Percentiles rank a stretch among this genome's conserved stretches.
phyloP scores from a whole-genome alignment of 2,888 invertebrate genomes.

The Baccha elongata region DNA sequence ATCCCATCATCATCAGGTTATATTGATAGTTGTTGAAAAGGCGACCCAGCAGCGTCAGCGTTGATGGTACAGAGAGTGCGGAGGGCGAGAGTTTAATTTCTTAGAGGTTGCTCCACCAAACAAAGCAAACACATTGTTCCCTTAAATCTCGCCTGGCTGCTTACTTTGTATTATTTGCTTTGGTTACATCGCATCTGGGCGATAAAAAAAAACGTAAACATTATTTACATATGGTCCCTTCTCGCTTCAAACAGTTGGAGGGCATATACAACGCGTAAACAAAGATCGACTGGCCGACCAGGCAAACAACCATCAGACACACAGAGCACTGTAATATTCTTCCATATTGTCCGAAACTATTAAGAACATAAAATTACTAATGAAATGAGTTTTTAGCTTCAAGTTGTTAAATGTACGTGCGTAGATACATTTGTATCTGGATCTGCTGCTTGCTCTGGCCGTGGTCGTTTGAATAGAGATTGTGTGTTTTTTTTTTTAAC shows the following conservation, averaged over 20 bases:
- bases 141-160: constrained; percentile 21
- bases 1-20: constrained; percentile 25
- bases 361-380: constrained; percentile 64
- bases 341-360: constrained; percentile 56
- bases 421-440: constrained; percentile 34
- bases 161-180: constrained; percentile 36
- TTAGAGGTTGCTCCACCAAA: constrained; percentile 18
- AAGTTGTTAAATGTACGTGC: constrained; percentile 34
- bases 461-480: constrained; percentile 37
- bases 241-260: constrained; percentile 14
- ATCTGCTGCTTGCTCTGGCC: constrained; percentile 13
- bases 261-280: constrained; percentile 37
- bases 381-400: constrained; percentile 52
- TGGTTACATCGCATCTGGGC: constrained; percentile 58
- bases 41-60: too few species aligned
- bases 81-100: background rate
- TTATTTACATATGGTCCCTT: constrained; percentile 64
- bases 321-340: constrained; percentile 24
- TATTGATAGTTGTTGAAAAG: background rate
- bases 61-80: constrained; percentile 4
- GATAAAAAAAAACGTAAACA: constrained; percentile 70
- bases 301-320: background rate
- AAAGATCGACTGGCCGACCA: constrained; percentile 23
- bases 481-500: constrained; percentile 22
- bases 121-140: constrained; percentile 47